Conservation (phyloP, 1,140 invertebrate species). For the Ceratosolen solmsi region DNA sequence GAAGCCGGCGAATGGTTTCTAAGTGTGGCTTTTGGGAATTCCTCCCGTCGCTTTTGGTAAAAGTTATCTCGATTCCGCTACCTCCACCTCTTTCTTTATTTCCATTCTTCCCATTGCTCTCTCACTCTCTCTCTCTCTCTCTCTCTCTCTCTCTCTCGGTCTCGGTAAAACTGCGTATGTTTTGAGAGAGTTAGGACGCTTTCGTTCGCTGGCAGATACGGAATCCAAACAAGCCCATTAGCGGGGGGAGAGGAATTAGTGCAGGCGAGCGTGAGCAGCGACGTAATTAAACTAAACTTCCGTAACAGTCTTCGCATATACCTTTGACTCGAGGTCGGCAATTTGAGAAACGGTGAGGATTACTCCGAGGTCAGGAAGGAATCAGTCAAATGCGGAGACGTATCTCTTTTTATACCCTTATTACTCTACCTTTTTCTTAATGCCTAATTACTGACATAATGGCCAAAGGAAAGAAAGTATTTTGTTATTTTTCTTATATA, state of each 20-base stretch:
- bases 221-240: conserved; percentile 49
- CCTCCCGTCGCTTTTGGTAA: background rate
- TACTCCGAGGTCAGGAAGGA: background rate
- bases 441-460: no score
- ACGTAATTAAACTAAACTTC: conserved; percentile 50
- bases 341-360: conserved; percentile 12
- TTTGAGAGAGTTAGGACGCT: background rate
- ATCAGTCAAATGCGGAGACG: background rate
- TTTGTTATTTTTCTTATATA: no score
- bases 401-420: background rate
- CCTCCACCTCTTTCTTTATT: background rate
- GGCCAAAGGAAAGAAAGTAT: no score
- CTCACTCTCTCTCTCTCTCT: background rate
- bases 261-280: background rate
- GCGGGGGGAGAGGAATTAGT: background rate
- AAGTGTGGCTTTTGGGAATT: conserved; percentile 23
- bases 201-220: background rate
- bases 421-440: background rate
- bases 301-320: conserved; percentile 28
- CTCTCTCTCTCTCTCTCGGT: background rate
- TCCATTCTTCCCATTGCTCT: background rate
- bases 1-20: background rate
- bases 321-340: conserved; percentile 20
- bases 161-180: background rate
- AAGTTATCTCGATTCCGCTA: background rate